These are phyloP conservation scores for Drosophila nannoptera DNA, from an alignment of 1,140 invertebrate genomes.

Conservation along the genomic window DNA sequence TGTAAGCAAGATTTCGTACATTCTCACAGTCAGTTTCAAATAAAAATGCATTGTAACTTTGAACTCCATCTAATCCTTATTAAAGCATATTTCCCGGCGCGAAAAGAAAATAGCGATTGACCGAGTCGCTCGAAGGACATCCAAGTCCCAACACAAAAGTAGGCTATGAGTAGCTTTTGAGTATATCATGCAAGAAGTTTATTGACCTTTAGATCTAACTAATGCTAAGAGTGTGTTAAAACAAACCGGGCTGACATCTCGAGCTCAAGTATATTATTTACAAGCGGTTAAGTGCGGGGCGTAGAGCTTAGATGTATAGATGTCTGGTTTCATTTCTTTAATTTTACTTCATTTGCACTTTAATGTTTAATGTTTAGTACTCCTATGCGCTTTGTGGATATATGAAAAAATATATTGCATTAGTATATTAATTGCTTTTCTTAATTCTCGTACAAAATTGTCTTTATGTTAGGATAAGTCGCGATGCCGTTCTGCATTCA, in stretches of 20 bases:
- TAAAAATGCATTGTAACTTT: slow-evolving; percentile 41
- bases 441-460: slow-evolving; percentile 50
- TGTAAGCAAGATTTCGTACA: slow-evolving; percentile 31
- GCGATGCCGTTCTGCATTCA: slow-evolving; percentile 15
- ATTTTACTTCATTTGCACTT: slow-evolving; percentile 49
- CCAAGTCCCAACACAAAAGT: neutral
- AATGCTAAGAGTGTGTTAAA: neutral
- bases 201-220: neutral
- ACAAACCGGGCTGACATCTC: no score
- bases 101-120: no score
- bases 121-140: neutral
- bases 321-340: slow-evolving; percentile 43
- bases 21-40: slow-evolving; percentile 49
- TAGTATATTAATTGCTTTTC: slow-evolving; percentile 38
- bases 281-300: neutral
- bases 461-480: slow-evolving; percentile 55
- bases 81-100: neutral
- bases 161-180: neutral
- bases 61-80: neutral
- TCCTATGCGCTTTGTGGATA: slow-evolving; percentile 46
- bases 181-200: neutral
- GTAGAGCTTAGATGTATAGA: slow-evolving; percentile 18
- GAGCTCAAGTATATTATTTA: slow-evolving; percentile 2
- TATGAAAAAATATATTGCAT: slow-evolving; percentile 48
- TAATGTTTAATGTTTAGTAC: slow-evolving; percentile 13